Evolutionary conservation across 2,888 invertebrate species (phyloP).

Genomic region (Tiliacea citrago): DNA sequence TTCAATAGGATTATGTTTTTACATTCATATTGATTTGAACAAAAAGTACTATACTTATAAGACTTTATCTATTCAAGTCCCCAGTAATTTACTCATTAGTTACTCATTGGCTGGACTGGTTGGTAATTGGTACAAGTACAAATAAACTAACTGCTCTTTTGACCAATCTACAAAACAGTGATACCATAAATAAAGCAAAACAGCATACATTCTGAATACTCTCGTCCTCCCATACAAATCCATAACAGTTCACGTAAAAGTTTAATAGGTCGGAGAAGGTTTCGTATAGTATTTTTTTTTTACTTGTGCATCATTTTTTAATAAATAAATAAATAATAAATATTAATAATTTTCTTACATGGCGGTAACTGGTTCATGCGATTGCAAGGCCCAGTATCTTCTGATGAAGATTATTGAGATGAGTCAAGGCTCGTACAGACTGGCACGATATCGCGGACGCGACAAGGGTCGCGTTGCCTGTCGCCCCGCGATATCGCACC

Average conservation of each 20-base stretch:
- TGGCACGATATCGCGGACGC: too few species aligned
- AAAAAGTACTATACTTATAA: neutral
- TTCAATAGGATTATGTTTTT: too few species aligned
- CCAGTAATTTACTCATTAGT: neutral
- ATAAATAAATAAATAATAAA: too few species aligned
- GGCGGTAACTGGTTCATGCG: neutral
- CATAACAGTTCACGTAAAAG: conserved; percentile 59
- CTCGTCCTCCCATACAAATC: conserved; percentile 44
- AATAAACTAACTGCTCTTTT: neutral
- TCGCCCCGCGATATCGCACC: too few species aligned
- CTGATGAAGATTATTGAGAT: neutral
- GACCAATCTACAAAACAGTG: conserved; percentile 6
- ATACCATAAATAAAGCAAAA: conserved; percentile 32
- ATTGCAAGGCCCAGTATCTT: neutral
- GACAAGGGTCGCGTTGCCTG: too few species aligned
- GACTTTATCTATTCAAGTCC: neutral
- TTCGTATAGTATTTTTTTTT: too few species aligned
- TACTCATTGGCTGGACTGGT: neutral
- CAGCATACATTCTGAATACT: conserved; percentile 16
- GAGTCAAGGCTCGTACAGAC: neutral
- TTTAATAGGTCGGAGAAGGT: conserved; percentile 63
- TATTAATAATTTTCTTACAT: neutral
- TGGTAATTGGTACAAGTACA: neutral
- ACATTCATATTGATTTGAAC: neutral
- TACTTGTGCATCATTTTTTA: too few species aligned